phyloP scores from a whole-genome alignment of 2,113 vertebrate genomes.

The Hemibagrus wyckioides region DNA sequence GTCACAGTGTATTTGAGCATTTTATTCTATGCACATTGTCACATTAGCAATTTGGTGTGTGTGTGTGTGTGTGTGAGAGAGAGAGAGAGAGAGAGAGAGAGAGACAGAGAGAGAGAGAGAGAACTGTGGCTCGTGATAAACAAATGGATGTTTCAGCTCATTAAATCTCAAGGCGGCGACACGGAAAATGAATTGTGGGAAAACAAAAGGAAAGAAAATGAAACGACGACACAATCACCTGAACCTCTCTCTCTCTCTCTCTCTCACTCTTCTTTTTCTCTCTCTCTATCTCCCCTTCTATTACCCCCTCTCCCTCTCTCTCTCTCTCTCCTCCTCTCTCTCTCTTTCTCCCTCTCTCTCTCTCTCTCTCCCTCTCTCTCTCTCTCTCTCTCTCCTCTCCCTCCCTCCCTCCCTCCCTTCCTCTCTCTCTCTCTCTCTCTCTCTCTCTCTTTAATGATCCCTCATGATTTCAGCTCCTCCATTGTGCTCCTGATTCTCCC shows the following conservation, averaged over 20 bases:
- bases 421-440: neutral
- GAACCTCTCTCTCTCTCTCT: neutral
- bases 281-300: too few species aligned
- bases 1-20: neutral
- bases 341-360: neutral
- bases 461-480: neutral
- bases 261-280: neutral
- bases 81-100: neutral
- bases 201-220: conserved; percentile 20
- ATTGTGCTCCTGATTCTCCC: conserved; percentile 5
- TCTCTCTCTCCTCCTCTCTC: neutral
- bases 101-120: neutral
- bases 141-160: conserved; percentile 16
- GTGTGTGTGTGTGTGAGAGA: conserved; percentile 1
- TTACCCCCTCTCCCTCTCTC: neutral
- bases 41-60: neutral
- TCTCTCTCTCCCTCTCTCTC: neutral
- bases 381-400: neutral
- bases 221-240: conserved; percentile 1
- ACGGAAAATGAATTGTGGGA: conserved; percentile 6
- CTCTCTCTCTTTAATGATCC: neutral
- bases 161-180: conserved; percentile 15
- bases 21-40: neutral
- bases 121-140: neutral
- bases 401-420: neutral